A percentile compares a stretch with the other conserved stretches of the same genome.
Evolutionary conservation across 2,888 invertebrate genomes (phyloP).

Genomic region (Schrankia costaestrigalis): DNA sequence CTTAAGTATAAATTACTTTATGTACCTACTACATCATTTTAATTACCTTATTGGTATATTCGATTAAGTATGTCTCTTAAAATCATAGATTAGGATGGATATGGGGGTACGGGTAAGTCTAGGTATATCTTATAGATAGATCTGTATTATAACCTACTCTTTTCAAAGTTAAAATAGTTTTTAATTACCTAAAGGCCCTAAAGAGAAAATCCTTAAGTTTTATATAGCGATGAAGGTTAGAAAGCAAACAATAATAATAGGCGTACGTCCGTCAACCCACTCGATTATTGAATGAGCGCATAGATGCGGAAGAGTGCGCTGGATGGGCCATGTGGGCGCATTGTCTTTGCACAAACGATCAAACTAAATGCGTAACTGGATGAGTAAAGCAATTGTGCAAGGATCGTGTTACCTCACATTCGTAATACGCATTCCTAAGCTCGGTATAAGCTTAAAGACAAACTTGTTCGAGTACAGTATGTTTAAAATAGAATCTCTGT

Average conservation of each 20-base stretch:
- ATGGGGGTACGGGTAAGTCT: no score
- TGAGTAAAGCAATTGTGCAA: conserved; percentile 32
- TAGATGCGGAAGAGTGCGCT: conserved; percentile 52
- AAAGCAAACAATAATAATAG: conserved; percentile 69
- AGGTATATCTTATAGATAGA: no score
- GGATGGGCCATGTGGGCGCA: conserved; percentile 59
- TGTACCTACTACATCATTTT: no score
- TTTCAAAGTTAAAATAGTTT: no score
- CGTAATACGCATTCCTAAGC: conserved; percentile 1
- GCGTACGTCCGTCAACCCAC: conserved; percentile 61
- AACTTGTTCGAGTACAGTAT: not conserved
- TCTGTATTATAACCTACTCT: no score
- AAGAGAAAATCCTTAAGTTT: no score
- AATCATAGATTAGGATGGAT: no score
- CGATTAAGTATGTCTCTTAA: no score
- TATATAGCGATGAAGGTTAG: conserved; percentile 66
- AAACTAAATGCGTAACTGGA: conserved; percentile 21
- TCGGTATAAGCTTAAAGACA: not conserved
- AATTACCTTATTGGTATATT: no score
- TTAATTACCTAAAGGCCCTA: no score
- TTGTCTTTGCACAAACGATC: conserved; percentile 39
- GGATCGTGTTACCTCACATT: conserved; percentile 14
- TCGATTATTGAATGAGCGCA: conserved; percentile 48
- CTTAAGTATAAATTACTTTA: no score
- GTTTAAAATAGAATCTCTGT: no score